Percentiles rank a stretch among this genome's conserved stretches.
Conservation (phyloP, 2,888 invertebrate genomes). For the Carpatolechia fugitivella region DNA sequence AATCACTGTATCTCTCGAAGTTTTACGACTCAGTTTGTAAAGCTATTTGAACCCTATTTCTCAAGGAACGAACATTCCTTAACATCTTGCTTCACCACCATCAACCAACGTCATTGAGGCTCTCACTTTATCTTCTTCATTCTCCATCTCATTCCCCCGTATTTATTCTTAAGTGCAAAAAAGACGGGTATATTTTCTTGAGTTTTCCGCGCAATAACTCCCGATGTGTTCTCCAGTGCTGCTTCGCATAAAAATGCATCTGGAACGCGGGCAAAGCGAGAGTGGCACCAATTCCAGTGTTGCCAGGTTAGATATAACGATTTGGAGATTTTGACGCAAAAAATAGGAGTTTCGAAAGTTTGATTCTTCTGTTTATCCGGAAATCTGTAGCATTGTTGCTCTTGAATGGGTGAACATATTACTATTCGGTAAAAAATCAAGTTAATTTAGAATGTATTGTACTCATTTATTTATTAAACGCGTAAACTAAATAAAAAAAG, state of each 20-base stretch:
- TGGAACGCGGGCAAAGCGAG: slow-evolving; percentile 16
- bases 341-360: no score
- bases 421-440: no score
- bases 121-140: slow-evolving; percentile 6
- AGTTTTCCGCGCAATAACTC: slow-evolving; percentile 32
- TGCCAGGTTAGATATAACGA: slow-evolving; percentile 6
- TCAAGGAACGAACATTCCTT: neutral
- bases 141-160: neutral
- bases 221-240: slow-evolving; percentile 16
- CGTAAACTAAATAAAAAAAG: no score
- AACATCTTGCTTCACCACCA: slow-evolving; percentile 3
- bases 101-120: slow-evolving; percentile 4
- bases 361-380: no score
- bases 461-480: no score
- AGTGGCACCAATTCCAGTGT: slow-evolving; percentile 11
- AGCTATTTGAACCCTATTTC: neutral
- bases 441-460: no score
- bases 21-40: neutral
- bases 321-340: no score
- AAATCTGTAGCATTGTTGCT: no score
- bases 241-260: slow-evolving; percentile 30
- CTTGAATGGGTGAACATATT: no score
- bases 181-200: slow-evolving; percentile 21
- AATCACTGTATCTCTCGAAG: neutral
- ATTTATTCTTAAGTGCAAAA: slow-evolving; percentile 9